Conservation (phyloP, 2,113 vertebrate species). For the Neodontobutis hainanensis region DNA sequence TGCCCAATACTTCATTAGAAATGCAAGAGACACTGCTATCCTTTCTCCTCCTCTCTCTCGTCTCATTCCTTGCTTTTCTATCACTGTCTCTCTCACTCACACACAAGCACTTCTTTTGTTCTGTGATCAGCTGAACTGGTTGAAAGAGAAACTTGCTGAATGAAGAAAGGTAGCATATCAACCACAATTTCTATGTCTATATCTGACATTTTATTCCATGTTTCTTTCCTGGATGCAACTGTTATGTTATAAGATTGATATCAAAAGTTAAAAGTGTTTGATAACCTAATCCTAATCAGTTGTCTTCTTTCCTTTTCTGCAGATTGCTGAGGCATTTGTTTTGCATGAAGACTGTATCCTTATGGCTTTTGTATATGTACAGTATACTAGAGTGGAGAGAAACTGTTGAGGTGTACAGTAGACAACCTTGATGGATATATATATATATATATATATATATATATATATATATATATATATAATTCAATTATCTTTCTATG, state of each 20-base stretch:
- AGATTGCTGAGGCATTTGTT: conserved; percentile 95
- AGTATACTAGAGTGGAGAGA: neutral
- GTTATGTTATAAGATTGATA: conserved; percentile 5
- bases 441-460: no score
- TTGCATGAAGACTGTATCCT: conserved; percentile 96
- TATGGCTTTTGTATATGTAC: conserved; percentile 47
- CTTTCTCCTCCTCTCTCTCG: conserved; percentile 11
- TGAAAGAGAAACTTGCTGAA: conserved; percentile 54
- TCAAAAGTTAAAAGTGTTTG: conserved; percentile 4
- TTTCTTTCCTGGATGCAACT: neutral
- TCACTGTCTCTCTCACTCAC: conserved; percentile 1
- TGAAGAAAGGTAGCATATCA: conserved; percentile 57
- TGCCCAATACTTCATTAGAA: conserved; percentile 50
- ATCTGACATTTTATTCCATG: conserved; percentile 7
- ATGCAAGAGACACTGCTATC: conserved; percentile 50
- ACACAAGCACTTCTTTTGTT: conserved; percentile 51
- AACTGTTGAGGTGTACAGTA: neutral
- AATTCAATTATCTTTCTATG: no score
- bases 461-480: no score
- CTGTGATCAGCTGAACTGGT: conserved; percentile 57
- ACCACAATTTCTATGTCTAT: conserved; percentile 12
- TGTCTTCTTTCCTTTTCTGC: conserved; percentile 25
- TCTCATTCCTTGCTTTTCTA: neutral
- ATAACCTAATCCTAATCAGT: neutral
- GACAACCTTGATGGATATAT: neutral